Base-by-base conservation (phyloP, 2,888 invertebrate species). In the Phalangium opilio region DNA sequence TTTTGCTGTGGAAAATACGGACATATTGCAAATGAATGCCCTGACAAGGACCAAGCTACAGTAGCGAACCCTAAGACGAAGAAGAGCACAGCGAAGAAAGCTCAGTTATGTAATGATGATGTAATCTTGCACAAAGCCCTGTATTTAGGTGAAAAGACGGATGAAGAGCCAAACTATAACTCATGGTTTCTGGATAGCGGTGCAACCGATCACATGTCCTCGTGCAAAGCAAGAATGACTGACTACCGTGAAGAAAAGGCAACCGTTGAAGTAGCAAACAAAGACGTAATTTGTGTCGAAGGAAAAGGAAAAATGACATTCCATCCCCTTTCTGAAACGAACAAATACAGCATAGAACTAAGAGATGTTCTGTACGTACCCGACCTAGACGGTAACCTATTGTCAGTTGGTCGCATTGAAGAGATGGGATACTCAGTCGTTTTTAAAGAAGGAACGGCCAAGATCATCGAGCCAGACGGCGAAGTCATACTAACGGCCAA, bases 191-290 rank as follows among this genome's bases (percentile, higher is more conserved):
- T 48, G 2, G 44, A 48, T 27, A 41, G 35, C 35, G 41, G 48
- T 10, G 48, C 48, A 2, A 48, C 48, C 7, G 44, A 48, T n/a
- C 48, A 44, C 35, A 48, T 48, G 48, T 41, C 44, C 1, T 48
- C 47, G 7, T 27, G 44, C 3, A 32, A 10, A 40, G 17, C 20
- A 14, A 48, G 44, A 12, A 34, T 40, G 8, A 8, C 18, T 4
- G 33, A 43, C 7, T 14, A 43, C 3, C 17, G 3, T 2, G 2
- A 32, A 2, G 17, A 43, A 11, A 39, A 20, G 4, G 38, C 43
- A 10, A 19, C 12, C n/a, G 47, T 47, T 1, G 43, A 47, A 43
- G 43, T 47, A 19, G 47, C 43, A n/a, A 47, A 43, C 19, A 38
- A 43, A 15, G 43, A 47, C 17, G 19, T 32, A 19, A 15, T 43